Base-by-base conservation (phyloP, 2,888 invertebrate genomes). In the Pristionchus entomophagus region DNA sequence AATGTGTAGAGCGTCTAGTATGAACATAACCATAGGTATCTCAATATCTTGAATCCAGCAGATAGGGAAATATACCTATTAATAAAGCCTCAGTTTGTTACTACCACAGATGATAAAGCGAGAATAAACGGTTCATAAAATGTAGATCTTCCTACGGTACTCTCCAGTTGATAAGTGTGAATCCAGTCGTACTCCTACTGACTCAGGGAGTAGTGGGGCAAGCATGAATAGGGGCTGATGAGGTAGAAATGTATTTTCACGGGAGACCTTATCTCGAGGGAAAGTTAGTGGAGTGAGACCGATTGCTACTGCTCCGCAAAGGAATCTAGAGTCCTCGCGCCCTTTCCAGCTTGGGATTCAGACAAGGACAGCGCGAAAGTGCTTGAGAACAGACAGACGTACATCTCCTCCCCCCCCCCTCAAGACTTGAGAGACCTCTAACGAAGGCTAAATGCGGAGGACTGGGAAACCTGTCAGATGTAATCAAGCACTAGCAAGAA, bases 191-290 rank as follows among this genome's bases (percentile, higher is more conserved):
- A 65, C 65, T 65, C 65, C 35, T 35, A 65, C 35, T 19, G 17
- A 35, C 65, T 35, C 12, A 22, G 35, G 35, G 35, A 32, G 65
- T 65, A 65, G 35, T 19, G 14, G 65, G 65, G 14, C 45, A 41
- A 45, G 41, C 17, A 45, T 73, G 73, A 73, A 73, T 73, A 26
- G 41, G 73, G 41, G 41, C 73, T 73, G 41, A 73, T 73, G 73
- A 73, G 41, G n/a, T n/a, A n/a, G 73, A 73, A 73, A 41, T 73
- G 73, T 73, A 73, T 73, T 73, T 73, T 41, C n/a, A 41, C 73
- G 73, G 38, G 73, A 73, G 65, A 35, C 65, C 65, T 22, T 65
- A 35, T 65, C 65, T 35, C 65, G 65, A 35, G 65, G 65, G 32
- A 35, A 35, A 19, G 56, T 2, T 2, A 59, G 35, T 65, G 5